Percentiles rank a stretch among this genome's conserved stretches.
Evolutionary conservation across 2,888 invertebrate species (phyloP).

Genomic region (Punctoribates punctum): DNA sequence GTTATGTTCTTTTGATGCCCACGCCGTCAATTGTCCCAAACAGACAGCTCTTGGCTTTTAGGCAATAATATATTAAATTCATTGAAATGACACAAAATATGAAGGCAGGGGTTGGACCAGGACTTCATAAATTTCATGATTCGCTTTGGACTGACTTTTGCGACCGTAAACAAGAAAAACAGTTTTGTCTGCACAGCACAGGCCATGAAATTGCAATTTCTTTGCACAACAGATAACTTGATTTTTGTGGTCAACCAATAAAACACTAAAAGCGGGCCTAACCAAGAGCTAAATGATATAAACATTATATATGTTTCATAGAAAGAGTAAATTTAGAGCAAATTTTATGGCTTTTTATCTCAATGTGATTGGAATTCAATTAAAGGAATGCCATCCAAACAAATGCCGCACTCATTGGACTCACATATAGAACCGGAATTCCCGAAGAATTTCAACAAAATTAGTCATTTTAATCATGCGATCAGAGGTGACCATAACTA

Average conservation of each 20-base stretch:
- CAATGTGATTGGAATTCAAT: background rate
- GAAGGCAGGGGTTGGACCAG: slow-evolving; percentile 31
- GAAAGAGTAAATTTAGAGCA: slow-evolving; percentile 13
- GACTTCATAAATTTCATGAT: slow-evolving; percentile 35
- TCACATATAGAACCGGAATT: background rate
- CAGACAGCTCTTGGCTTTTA: slow-evolving; percentile 9
- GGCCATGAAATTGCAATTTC: background rate
- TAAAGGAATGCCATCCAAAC: background rate
- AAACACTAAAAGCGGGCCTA: slow-evolving; percentile 11
- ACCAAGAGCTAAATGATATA: background rate
- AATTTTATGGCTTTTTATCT: background rate
- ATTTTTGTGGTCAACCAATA: slow-evolving; percentile 32
- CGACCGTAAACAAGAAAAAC: slow-evolving; percentile 6
- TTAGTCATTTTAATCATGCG: background rate
- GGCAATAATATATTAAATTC: slow-evolving; percentile 4
- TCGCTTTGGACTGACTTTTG: slow-evolving; percentile 21
- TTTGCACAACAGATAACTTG: background rate
- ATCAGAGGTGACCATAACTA: background rate
- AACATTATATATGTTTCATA: background rate
- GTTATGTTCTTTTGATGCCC: slow-evolving; percentile 33
- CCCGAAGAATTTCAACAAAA: background rate
- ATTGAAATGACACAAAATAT: slow-evolving; percentile 33
- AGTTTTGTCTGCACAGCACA: background rate
- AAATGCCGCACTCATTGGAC: background rate
- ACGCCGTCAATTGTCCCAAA: slow-evolving; percentile 34